phyloP scores from a whole-genome alignment of 30 jellyfish, hydroid and myxozoan species.

The Aurelia aurita region DNA sequence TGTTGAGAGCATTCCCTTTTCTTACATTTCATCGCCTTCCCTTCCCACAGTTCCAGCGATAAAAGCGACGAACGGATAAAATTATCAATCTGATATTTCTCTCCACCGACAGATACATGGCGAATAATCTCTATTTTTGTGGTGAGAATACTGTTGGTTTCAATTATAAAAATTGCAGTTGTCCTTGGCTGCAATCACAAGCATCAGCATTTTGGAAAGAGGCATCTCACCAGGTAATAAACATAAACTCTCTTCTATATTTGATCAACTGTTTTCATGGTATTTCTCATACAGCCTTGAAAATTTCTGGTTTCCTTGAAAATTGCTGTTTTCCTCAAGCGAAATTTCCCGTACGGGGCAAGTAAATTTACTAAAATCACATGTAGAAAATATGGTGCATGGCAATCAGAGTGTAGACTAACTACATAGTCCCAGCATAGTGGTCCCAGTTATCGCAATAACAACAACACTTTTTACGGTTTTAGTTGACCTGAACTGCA shows the following conservation, averaged over 20 bases:
- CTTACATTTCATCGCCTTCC: neutral
- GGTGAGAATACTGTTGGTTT: slow-evolving; percentile 42
- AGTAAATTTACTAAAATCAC: too few species aligned
- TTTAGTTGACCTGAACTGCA: too few species aligned
- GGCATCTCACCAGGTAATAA: slow-evolving; percentile 45
- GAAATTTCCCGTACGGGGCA: too few species aligned
- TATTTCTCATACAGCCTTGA: too few species aligned
- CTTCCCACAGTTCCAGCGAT: neutral
- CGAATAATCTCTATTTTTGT: slow-evolving; percentile 31
- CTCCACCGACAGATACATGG: slow-evolving; percentile 22
- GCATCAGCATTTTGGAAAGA: slow-evolving; percentile 24
- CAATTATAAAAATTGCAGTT: slow-evolving; percentile 29
- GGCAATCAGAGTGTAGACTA: too few species aligned
- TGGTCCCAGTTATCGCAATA: neutral
- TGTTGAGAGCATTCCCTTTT: too few species aligned
- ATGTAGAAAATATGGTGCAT: too few species aligned
- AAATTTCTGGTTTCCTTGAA: too few species aligned
- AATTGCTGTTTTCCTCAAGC: too few species aligned
- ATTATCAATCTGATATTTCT: neutral
- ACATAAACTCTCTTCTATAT: neutral
- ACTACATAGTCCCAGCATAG: too few species aligned
- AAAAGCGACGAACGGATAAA: neutral
- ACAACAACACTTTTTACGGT: too few species aligned
- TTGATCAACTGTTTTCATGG: neutral
- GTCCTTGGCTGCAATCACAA: slow-evolving; percentile 26